phyloP scores from a whole-genome alignment of 1,140 invertebrate genomes.

The Calephelis virginiensis region DNA sequence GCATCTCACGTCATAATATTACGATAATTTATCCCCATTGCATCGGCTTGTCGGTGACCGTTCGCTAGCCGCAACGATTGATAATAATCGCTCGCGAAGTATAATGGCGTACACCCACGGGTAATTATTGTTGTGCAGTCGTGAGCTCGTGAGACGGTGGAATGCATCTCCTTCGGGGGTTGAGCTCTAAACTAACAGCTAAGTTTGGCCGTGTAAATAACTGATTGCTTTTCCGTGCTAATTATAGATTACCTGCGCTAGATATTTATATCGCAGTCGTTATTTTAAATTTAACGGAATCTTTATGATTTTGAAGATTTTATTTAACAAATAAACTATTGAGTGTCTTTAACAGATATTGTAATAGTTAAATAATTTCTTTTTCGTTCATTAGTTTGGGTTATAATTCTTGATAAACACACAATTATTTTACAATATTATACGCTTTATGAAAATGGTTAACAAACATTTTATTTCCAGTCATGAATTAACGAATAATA shows the following conservation, averaged over 20 bases:
- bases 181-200: slow-evolving; percentile 69
- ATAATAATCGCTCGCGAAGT: slow-evolving; percentile 77
- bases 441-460: too few relatives aligned
- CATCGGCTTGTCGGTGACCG: slow-evolving; percentile 71
- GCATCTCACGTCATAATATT: slow-evolving; percentile 69
- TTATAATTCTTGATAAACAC: too few relatives aligned
- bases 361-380: too few relatives aligned
- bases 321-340: too few relatives aligned
- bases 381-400: too few relatives aligned
- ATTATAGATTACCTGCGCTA: slow-evolving; percentile 53
- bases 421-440: too few relatives aligned
- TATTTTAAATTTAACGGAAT: too few relatives aligned
- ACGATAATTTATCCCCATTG: slow-evolving; percentile 71
- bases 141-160: slow-evolving; percentile 74
- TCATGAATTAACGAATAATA: too few relatives aligned
- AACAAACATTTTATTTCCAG: too few relatives aligned
- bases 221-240: slow-evolving; percentile 70
- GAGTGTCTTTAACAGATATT: too few relatives aligned
- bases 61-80: slow-evolving; percentile 70
- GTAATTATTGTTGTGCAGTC: slow-evolving; percentile 78
- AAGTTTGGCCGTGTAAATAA: slow-evolving; percentile 59
- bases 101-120: slow-evolving; percentile 77
- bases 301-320: too few relatives aligned
- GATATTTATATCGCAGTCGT: too few relatives aligned
- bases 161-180: slow-evolving; percentile 78